Base-by-base conservation (phyloP, 2,888 invertebrate genomes). In the Campoletis raptor region DNA sequence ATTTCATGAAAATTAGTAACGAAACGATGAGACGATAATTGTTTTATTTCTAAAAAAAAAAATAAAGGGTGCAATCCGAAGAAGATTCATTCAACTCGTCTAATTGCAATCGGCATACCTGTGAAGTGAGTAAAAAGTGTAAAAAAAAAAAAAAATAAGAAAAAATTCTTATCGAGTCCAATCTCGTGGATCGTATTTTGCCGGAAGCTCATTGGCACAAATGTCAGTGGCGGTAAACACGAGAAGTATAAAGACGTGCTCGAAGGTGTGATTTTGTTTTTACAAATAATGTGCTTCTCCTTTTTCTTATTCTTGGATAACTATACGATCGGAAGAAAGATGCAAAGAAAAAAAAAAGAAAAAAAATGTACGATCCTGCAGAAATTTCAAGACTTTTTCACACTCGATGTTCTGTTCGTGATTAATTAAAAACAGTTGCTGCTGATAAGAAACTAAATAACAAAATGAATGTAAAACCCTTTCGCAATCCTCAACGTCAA, bases 261-360 rank as follows among this genome's bases (percentile, higher is more conserved):
- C 82, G 10, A 52, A 79, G 85, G 79, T 85, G 83, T 79, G 85
- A 80, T 80, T 76, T 54, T 45, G 78, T 82, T 76, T 76, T 82
- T 74, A 10, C 30, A 78, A 42, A 54, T n/a, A 72, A 57, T 57
- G 24, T 57, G 54, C 24, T 57, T 52, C n/a, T 52, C 6, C 6
- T 52, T 15, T 15, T 70, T 52, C 40, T 67, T 45, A 40, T 78
- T 72, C 64, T 64, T 36, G 52, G 54, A 48, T 12, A 37, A 24
- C 64, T 70, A 36, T 15, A 77, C 54, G 36, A 10, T 66, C 42
- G 57, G 52, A 66, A 66, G 18, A 7, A 66, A 54, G 48, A 36
- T 42, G n/a, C n/a, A n/a, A n/a, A n/a, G n/a, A n/a, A n/a, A n/a
- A n/a, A n/a, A n/a, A n/a, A n/a, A n/a, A n/a, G 21, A 24, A 30